Conservation (phyloP, 2,113 vertebrate genomes). For the Alexandromys fortis region DNA sequence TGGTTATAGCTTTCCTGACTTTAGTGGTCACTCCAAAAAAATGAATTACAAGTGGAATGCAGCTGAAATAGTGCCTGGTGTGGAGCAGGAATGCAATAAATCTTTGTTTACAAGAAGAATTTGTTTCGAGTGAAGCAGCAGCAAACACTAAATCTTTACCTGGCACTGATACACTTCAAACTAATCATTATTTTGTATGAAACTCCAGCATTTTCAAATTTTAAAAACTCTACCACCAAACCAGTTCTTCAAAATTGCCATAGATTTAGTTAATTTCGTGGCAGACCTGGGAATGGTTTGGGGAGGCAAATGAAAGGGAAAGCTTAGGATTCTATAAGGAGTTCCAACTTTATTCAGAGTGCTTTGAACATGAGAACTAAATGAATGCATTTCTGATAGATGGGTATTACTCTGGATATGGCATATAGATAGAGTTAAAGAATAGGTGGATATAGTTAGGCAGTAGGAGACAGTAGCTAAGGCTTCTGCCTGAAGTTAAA, state of each 20-base stretch:
- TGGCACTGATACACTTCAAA: not conserved
- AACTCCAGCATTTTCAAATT: not conserved
- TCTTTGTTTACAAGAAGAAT: not conserved
- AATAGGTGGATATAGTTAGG: not conserved
- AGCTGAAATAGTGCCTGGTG: not conserved
- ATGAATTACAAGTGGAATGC: not conserved
- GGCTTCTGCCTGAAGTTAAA: not conserved
- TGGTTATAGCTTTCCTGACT: not conserved
- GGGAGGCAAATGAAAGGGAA: not conserved
- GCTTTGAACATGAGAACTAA: not conserved
- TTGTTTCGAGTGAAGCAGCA: not conserved
- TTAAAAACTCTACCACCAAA: not conserved
- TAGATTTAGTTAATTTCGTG: not conserved
- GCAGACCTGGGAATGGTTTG: accelerated
- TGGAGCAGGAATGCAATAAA: not conserved
- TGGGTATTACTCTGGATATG: too few species aligned
- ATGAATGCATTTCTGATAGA: accelerated
- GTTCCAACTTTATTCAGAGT: not conserved
- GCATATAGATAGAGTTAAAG: too few species aligned
- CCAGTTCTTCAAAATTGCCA: not conserved
- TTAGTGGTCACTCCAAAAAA: not conserved
- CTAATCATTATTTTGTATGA: not conserved
- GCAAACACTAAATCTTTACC: not conserved
- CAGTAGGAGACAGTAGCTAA: not conserved
- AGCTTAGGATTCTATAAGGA: too few species aligned